Base-by-base conservation (phyloP, 2,797 vertebrate species). In the Macropodus opercularis region DNA sequence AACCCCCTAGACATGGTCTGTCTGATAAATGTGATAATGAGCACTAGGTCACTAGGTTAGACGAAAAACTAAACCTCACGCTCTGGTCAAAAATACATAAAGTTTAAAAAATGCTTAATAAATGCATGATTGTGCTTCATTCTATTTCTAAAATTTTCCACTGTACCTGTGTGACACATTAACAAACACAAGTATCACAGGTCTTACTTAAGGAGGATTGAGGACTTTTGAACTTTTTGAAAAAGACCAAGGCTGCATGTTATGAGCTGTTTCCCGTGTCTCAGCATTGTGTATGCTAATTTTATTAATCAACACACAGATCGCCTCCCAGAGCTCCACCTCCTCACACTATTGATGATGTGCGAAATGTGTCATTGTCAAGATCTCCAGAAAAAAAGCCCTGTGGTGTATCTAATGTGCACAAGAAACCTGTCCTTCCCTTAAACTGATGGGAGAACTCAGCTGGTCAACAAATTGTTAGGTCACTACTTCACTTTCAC, bases 211-310 rank as follows among this genome's bases (percentile, higher is more conserved):
- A 32, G 44, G 63, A 70, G 39, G 39, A 44, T 17, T 41, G 44
- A 53, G 27, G 35, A 75, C 57, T 56, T 63, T 75, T 52, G 69
- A 57, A 42, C 61, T 63, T 72, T 67, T 73, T 50, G 54, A 69
- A 75, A 75, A 78, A 63, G 22, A 63, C 60, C 21, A 59, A 49
- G 64, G 65, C 72, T 82, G 79, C 79, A 81, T 75, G 50, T 77
- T 81, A 72, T 70, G 67, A 62, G 72, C 46, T 65, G 69, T 77
- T 86, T 72, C 65, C 43, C 14, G 2, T 19, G 54, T 75, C 81
- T 88, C 85, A 86, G 85, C 83, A 85, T 42, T 43, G 36, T 47
- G 46, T 73, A 85, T 87, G 85, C 60, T 83, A 85, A 86, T 85
- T 79, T 70, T 72, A 84, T 82, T 84, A 81, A 87, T 84, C 77